These are phyloP conservation scores for Reticulitermes speratus DNA, from an alignment of 1,140 invertebrate genomes.

Conservation along the genomic window DNA sequence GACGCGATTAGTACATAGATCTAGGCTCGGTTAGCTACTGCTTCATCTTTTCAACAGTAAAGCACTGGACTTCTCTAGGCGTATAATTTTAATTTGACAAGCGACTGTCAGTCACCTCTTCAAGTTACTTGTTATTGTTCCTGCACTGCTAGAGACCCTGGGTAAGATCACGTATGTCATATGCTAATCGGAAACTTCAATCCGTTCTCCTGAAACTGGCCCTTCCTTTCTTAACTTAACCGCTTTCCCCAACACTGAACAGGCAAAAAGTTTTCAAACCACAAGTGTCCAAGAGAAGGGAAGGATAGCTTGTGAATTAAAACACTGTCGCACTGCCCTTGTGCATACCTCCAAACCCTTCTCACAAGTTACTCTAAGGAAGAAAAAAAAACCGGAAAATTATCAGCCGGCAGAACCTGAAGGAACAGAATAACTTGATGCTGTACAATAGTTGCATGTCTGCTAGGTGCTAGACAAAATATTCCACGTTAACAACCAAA, in stretches of 20 bases:
- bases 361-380: background rate
- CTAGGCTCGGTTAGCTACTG: background rate
- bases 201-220: background rate
- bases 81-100: background rate
- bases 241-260: background rate
- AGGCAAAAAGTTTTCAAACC: slow-evolving; percentile 3
- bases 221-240: background rate
- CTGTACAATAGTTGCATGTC: background rate
- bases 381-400: background rate
- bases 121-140: background rate
- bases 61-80: background rate
- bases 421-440: too few species aligned
- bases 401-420: background rate
- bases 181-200: slow-evolving; percentile 2
- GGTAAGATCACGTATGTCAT: background rate
- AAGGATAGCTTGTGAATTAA: background rate
- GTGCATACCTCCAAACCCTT: background rate
- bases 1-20: background rate
- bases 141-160: background rate
- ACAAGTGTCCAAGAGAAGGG: slow-evolving; percentile 7
- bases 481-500: slow-evolving; percentile 12
- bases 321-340: background rate
- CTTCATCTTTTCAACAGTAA: background rate
- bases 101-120: background rate
- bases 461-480: slow-evolving; percentile 14